Conservation (phyloP, 92 coral and sea anemone genomes). For the Porites evermanni region DNA sequence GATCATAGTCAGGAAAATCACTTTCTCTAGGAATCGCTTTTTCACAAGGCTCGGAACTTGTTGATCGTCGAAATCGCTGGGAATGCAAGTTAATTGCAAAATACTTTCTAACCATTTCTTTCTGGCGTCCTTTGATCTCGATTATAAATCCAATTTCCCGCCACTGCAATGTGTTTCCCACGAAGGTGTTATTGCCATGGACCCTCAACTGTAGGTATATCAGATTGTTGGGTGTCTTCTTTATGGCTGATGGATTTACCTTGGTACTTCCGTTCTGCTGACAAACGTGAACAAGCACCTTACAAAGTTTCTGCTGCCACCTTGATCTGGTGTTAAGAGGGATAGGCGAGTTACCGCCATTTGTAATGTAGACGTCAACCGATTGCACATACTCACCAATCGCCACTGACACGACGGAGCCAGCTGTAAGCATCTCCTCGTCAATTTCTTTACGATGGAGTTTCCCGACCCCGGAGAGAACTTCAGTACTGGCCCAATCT, state of each 20-base stretch:
- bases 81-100: constrained; percentile 20
- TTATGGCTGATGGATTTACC: constrained; percentile 10
- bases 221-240: constrained; percentile 21
- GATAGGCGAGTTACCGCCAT: neutral
- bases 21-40: neutral
- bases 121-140: neutral
- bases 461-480: neutral
- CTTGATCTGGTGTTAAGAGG: neutral
- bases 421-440: constrained; percentile 20
- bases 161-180: constrained; percentile 5
- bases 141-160: constrained; percentile 24
- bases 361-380: constrained; percentile 1
- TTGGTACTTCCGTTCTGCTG: constrained; percentile 7
- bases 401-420: constrained; percentile 9
- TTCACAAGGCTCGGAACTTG: neutral
- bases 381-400: constrained; percentile 24
- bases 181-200: constrained; percentile 7
- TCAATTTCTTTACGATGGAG: neutral
- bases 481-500: constrained; percentile 33
- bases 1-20: constrained; percentile 58
- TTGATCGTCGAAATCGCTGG: neutral
- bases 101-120: constrained; percentile 9
- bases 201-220: constrained; percentile 15
- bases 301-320: constrained; percentile 36
- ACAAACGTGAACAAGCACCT: constrained; percentile 34